These are phyloP conservation scores for Xenopus petersii DNA, from an alignment of 2,797 vertebrate species.

Conservation along the genomic window DNA sequence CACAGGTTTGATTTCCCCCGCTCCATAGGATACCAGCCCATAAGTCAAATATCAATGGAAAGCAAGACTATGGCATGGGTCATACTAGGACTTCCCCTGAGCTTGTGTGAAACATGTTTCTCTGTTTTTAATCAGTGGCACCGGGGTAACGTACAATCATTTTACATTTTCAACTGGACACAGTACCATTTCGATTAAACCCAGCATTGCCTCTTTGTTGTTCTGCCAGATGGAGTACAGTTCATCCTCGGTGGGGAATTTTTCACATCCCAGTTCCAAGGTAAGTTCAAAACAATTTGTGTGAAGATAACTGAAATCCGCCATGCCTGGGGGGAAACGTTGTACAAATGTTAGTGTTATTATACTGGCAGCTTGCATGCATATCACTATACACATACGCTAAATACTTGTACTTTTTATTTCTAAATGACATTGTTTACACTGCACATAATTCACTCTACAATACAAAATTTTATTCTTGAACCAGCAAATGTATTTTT, in stretches of 20 bases:
- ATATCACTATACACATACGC: too few relatives aligned
- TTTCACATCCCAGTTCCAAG: conserved; percentile 92
- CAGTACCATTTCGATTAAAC: conserved; percentile 85
- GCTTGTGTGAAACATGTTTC: not conserved
- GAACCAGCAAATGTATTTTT: too few relatives aligned
- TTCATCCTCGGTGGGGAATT: conserved; percentile 86
- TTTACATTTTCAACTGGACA: conserved; percentile 9
- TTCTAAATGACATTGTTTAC: too few relatives aligned
- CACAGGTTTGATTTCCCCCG: too few relatives aligned
- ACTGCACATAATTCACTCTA: too few relatives aligned
- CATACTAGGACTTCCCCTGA: conserved; percentile 20
- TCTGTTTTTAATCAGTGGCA: conserved; percentile 17
- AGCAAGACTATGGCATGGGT: not conserved
- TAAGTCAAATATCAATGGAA: conserved; percentile 34
- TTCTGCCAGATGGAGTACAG: conserved; percentile 88
- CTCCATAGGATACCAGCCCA: conserved; percentile 9
- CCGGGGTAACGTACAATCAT: conserved; percentile 24
- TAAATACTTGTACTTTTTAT: too few relatives aligned
- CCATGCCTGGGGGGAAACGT: conserved; percentile 77
- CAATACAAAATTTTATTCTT: too few relatives aligned
- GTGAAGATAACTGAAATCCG: conserved; percentile 96
- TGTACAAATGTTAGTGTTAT: not conserved
- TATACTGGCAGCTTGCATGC: not conserved
- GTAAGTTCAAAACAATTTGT: conserved; percentile 96
- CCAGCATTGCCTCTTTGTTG: conserved; percentile 89